Conservation (phyloP, 2,113 vertebrate species). For the Boleophthalmus pectinirostris region DNA sequence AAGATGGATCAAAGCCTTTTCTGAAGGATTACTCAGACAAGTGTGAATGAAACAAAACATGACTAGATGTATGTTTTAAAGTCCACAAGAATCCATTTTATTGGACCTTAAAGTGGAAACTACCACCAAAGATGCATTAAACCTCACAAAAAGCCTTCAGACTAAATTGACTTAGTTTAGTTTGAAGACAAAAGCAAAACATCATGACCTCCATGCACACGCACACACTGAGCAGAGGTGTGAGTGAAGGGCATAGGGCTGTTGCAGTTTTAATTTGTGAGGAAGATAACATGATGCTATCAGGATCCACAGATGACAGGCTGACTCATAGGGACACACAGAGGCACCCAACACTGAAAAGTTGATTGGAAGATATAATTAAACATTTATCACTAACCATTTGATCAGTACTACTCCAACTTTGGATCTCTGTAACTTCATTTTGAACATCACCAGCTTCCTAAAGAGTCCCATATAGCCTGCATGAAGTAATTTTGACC, state of each 20-base stretch:
- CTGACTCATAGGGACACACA: slow-evolving; percentile 32
- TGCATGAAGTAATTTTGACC: slow-evolving; percentile 6
- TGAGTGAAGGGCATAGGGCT: slow-evolving; percentile 47
- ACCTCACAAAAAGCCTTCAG: neutral
- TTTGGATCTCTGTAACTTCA: neutral
- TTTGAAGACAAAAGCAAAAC: slow-evolving; percentile 50
- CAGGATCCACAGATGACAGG: slow-evolving; percentile 44
- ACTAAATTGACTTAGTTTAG: slow-evolving; percentile 17
- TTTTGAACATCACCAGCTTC: neutral
- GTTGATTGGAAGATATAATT: slow-evolving; percentile 17
- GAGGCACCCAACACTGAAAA: slow-evolving; percentile 13
- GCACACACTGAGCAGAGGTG: neutral
- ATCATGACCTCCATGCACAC: slow-evolving; percentile 33
- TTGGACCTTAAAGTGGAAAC: no score
- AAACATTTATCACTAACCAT: slow-evolving; percentile 6
- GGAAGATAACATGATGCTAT: slow-evolving; percentile 66
- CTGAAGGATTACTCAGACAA: no score
- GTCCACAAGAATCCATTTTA: no score
- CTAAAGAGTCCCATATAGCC: neutral
- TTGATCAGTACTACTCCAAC: neutral
- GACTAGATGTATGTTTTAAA: no score
- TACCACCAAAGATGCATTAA: neutral
- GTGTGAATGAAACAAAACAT: no score
- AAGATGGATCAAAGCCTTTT: no score
- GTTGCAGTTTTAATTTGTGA: slow-evolving; percentile 53